phyloP scores from a whole-genome alignment of 2,113 vertebrate species.

The Cebus imitator region DNA sequence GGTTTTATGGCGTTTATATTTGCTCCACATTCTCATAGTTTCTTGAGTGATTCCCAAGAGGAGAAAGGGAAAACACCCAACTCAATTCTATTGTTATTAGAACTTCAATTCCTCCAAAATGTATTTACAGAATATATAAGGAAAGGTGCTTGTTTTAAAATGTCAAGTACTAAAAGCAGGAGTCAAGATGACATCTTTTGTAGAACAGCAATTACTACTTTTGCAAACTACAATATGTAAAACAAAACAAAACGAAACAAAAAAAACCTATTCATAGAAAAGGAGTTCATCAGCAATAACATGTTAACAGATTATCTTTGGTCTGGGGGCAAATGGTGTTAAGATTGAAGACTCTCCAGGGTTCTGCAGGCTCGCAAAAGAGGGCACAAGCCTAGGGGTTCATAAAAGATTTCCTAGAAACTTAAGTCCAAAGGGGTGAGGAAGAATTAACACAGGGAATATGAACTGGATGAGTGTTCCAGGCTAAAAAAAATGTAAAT shows the following conservation, averaged over 20 bases:
- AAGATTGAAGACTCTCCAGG: background rate
- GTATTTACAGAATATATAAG: background rate
- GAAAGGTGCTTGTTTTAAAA: background rate
- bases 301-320: background rate
- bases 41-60: background rate
- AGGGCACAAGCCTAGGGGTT: background rate
- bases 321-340: background rate
- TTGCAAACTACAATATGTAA: background rate
- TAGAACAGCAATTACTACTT: background rate
- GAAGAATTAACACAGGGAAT: background rate
- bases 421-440: background rate
- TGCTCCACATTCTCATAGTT: background rate
- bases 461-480: background rate
- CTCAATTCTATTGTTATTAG: background rate
- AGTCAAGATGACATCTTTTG: background rate
- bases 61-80: background rate
- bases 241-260: background rate
- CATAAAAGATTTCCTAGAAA: conserved; percentile 8
- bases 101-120: background rate
- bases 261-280: background rate
- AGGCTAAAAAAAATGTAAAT: background rate
- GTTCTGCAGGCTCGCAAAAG: background rate
- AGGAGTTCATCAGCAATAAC: background rate
- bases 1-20: background rate
- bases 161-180: background rate